These are phyloP conservation scores for Stenoptilia bipunctidactyla DNA, from an alignment of 2,888 invertebrate genomes.

Conservation along the genomic window DNA sequence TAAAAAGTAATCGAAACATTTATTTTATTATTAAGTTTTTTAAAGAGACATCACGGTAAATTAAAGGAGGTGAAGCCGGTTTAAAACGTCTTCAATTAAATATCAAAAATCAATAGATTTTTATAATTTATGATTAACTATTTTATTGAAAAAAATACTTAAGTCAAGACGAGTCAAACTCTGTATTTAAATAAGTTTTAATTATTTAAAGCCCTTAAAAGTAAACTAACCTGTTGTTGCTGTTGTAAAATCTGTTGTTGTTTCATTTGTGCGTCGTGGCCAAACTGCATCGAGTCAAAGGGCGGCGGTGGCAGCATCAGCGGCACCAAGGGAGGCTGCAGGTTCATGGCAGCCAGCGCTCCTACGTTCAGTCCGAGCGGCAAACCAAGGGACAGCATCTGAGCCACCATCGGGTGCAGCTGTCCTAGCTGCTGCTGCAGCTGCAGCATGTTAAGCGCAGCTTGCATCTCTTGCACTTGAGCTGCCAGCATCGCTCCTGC, in stretches of 20 bases:
- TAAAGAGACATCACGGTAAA: too few relatives aligned
- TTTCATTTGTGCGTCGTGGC: conserved; percentile 75
- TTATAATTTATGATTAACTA: too few relatives aligned
- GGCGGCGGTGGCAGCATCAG: conserved; percentile 90
- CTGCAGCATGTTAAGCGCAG: conserved; percentile 87
- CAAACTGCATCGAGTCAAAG: conserved; percentile 75
- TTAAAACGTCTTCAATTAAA: too few relatives aligned
- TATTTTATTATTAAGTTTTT: too few relatives aligned
- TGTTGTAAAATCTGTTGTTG: conserved; percentile 81
- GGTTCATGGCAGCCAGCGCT: conserved; percentile 92
- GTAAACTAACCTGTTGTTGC: conserved; percentile 73
- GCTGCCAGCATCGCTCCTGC: conserved; percentile 73
- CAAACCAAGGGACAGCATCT: conserved; percentile 86
- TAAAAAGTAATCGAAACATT: too few relatives aligned
- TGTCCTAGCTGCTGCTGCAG: conserved; percentile 87
- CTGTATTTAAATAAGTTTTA: too few relatives aligned
- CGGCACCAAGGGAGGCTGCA: conserved; percentile 92
- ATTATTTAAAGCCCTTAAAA: too few relatives aligned
- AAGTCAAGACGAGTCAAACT: too few relatives aligned
- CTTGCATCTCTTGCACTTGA: conserved; percentile 87
- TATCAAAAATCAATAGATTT: too few relatives aligned
- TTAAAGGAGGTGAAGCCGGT: too few relatives aligned
- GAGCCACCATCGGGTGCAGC: conserved; percentile 91
- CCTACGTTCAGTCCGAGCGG: conserved; percentile 84
- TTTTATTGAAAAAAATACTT: too few relatives aligned